Base-by-base conservation (phyloP, 1,140 invertebrate species). In the Neuroterus valhalla region DNA sequence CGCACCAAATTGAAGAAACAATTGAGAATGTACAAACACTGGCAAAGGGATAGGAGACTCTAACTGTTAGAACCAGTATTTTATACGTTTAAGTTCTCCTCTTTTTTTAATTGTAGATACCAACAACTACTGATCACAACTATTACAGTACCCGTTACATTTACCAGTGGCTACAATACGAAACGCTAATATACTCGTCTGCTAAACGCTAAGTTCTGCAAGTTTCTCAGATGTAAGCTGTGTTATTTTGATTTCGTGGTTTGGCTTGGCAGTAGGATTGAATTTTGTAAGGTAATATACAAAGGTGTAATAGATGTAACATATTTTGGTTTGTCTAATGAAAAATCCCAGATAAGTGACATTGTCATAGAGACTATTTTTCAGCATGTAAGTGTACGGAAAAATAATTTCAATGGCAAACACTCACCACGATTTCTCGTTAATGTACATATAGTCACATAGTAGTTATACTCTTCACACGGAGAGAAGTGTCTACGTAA, bases 121-220 rank as follows among this genome's bases (percentile, higher is more conserved):
- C 55, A 62, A 62, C 55, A 62, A 62, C 55, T 62, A 62, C 55
- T 62, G 55, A 62, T 62, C 55, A 62, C 55, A 26, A 62, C 55
- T 62, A 23, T 62, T 62, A 62, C 55, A 62, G 55, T 62, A 62
- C 55, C 55, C n/a, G 55, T 62, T 62, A 62, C 55, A 62, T 38
- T 62, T 62, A 62, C 55, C 21, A 26, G 55, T 62, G 55, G 55
- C 55, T 62, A n/a, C 55, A 62, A 62, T 62, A n/a, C 55, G 55
- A 62, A 62, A 31, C 55, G 55, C 50, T 55, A 55, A 48, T 55
- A 55, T 26, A 55, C 4, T 55, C 50, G 50, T 55, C 50, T 55
- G 50, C 50, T 55, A 55, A 23, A 55, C 50, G 50, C 50, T 55
- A 55, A 55, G 50, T 55, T 48, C 55, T 62, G 55, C 50, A 55